Evolutionary conservation across 2,888 invertebrate species (phyloP).

Genomic region (Allolobophora icterica): DNA sequence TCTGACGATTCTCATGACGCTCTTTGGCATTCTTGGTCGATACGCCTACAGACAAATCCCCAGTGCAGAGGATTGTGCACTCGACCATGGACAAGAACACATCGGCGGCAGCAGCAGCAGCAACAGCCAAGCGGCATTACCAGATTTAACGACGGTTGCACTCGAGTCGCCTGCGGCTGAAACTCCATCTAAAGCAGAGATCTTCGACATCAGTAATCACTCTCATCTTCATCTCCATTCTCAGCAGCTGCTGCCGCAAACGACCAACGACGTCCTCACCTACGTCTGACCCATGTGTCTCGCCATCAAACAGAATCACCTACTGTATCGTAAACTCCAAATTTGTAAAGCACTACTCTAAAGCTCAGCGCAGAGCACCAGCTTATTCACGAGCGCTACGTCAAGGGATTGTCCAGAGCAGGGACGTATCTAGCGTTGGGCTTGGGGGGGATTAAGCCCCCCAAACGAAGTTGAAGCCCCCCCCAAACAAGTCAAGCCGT

Average conservation of each 20-base stretch:
- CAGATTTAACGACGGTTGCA: neutral
- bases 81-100: neutral
- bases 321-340: no score
- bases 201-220: neutral
- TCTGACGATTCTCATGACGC: neutral
- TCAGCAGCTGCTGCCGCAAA: neutral
- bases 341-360: no score
- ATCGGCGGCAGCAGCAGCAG: no score
- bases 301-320: no score
- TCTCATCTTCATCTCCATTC: neutral
- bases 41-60: slow-evolving; percentile 25
- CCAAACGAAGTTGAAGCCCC: no score
- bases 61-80: neutral
- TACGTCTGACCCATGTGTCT: neutral
- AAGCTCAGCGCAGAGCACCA: no score
- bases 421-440: no score
- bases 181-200: neutral
- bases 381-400: no score
- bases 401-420: no score
- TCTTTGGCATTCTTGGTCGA: slow-evolving; percentile 18
- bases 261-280: neutral
- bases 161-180: neutral
- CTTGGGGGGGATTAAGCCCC: no score
- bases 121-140: neutral
- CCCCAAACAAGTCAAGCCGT: no score